phyloP scores from a whole-genome alignment of 2,888 invertebrate genomes.

The Eupithecia exiguata region DNA sequence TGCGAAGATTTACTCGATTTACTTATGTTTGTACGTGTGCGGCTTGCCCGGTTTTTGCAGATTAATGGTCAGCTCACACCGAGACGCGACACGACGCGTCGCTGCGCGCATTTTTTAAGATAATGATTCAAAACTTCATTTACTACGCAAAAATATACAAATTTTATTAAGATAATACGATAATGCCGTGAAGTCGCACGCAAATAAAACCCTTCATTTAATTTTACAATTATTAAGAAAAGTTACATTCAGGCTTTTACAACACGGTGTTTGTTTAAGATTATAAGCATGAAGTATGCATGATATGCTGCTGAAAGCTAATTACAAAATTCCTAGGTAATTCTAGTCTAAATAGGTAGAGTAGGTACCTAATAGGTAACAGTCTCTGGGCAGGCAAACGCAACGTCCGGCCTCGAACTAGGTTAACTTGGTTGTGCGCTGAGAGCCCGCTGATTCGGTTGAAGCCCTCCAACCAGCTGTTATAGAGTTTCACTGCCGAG shows the following conservation, averaged over 20 bases:
- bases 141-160: too few relatives aligned
- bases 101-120: too few relatives aligned
- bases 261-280: too few relatives aligned
- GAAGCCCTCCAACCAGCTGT: neutral
- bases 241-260: too few relatives aligned
- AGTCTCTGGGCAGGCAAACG: neutral
- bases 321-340: neutral
- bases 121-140: too few relatives aligned
- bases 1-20: neutral
- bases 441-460: conserved; percentile 9
- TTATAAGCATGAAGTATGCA: too few relatives aligned
- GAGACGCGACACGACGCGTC: too few relatives aligned
- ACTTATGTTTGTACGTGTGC: neutral
- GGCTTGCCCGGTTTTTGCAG: neutral
- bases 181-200: neutral
- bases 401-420: conserved; percentile 5
- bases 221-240: too few relatives aligned
- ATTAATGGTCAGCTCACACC: neutral
- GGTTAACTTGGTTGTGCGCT: conserved; percentile 24
- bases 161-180: too few relatives aligned
- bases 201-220: too few relatives aligned
- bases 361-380: neutral
- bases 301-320: too few relatives aligned
- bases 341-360: neutral
- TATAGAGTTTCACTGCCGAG: neutral